Percentiles rank a stretch among this genome's conserved stretches.
These are phyloP conservation scores for Ophion costatus DNA, from an alignment of 2,888 invertebrate genomes.

Conservation along the genomic window DNA sequence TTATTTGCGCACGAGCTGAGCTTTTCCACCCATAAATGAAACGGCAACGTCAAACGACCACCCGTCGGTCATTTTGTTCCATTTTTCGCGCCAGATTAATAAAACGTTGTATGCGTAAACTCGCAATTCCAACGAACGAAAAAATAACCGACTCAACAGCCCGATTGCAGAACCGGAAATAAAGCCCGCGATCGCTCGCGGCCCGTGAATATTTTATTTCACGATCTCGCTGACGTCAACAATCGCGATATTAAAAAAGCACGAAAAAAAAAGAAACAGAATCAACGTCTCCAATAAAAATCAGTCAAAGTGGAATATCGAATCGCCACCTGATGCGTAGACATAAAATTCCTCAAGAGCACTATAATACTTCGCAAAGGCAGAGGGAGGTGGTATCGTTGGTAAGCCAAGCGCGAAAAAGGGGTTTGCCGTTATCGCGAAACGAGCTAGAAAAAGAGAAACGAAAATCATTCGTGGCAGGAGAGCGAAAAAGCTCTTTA, in stretches of 20 bases:
- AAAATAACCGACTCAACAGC: neutral
- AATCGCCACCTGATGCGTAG: conserved; percentile 18
- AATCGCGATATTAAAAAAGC: neutral
- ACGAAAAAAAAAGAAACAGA: neutral
- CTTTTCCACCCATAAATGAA: neutral
- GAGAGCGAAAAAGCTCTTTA: conserved; percentile 28
- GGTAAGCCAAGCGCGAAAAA: neutral
- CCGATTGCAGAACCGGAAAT: neutral
- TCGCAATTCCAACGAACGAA: neutral
- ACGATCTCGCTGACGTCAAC: neutral
- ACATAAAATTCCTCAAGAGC: conserved; percentile 18
- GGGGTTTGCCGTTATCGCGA: conserved; percentile 9
- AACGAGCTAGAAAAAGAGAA: conserved; percentile 12
- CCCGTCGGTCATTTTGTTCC: neutral
- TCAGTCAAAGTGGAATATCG: conserved; percentile 16
- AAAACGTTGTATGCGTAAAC: neutral
- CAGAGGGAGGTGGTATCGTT: neutral
- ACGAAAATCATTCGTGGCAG: conserved; percentile 1
- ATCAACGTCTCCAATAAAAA: neutral
- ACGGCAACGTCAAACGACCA: neutral
- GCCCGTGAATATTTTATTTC: neutral
- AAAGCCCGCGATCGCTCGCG: neutral
- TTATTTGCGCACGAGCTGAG: neutral
- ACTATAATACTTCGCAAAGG: conserved; percentile 1
- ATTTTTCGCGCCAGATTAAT: neutral